These are phyloP conservation scores for Sinohyriopsis cumingii DNA, from an alignment of 2,888 invertebrate species.

Conservation along the genomic window DNA sequence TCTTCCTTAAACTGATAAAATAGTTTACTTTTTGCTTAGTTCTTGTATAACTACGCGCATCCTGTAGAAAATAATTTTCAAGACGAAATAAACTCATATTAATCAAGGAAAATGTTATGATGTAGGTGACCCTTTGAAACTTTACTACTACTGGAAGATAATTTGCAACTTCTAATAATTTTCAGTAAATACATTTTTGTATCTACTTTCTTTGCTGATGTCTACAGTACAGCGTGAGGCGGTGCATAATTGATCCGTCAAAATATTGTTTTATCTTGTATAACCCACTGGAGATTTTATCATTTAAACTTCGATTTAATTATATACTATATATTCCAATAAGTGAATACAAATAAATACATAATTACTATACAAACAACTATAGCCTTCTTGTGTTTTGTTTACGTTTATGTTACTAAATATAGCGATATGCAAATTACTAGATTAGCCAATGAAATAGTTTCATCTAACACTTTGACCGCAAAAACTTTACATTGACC, in stretches of 20 bases:
- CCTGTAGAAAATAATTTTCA: too few species aligned
- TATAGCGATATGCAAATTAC: constrained; percentile 41
- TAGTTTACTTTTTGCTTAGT: constrained; percentile 25
- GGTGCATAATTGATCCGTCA: constrained; percentile 29
- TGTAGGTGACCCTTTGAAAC: too few species aligned
- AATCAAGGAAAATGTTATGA: too few species aligned
- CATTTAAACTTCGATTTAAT: too few species aligned
- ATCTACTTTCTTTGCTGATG: constrained; percentile 5
- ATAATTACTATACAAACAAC: too few species aligned
- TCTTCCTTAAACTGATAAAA: constrained; percentile 19
- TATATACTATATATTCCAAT: too few species aligned
- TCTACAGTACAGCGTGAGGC: constrained; percentile 12
- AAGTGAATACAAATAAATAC: too few species aligned
- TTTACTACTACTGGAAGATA: too few species aligned
- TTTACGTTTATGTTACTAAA: constrained; percentile 34
- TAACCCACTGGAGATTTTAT: too few species aligned
- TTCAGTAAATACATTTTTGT: background rate
- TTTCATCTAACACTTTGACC: too few species aligned
- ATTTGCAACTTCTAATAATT: background rate
- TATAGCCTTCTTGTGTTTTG: constrained; percentile 10
- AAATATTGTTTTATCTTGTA: constrained; percentile 5
- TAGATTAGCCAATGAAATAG: constrained; percentile 25
- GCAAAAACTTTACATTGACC: too few species aligned
- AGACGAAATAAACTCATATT: too few species aligned
- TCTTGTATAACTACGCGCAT: constrained; percentile 6